Evolutionary conservation across 1,140 invertebrate species (phyloP).

Genomic region (Cephus cinctus): DNA sequence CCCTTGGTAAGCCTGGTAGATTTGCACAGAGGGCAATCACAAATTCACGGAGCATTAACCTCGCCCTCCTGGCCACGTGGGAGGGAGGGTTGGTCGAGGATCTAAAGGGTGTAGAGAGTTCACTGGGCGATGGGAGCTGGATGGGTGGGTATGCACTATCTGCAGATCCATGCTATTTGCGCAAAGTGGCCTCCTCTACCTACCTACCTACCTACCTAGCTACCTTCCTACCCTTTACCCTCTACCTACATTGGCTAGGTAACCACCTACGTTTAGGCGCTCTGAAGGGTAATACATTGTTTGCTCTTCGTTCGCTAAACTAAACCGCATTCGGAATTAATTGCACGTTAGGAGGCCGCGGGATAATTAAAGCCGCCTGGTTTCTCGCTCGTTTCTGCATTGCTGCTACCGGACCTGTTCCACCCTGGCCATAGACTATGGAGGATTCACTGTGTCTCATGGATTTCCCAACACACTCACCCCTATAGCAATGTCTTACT

Average conservation of each 20-base stretch:
- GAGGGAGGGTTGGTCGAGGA: slow-evolving; percentile 13
- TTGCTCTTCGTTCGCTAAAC: slow-evolving; percentile 47
- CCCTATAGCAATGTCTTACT: too few relatives aligned
- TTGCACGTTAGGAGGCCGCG: slow-evolving; percentile 43
- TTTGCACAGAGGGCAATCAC: slow-evolving; percentile 38
- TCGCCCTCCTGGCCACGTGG: slow-evolving; percentile 6
- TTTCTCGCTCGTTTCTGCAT: slow-evolving; percentile 11
- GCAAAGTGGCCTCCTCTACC: slow-evolving; percentile 37
- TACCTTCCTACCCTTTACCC: slow-evolving; percentile 7
- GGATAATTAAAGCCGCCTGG: slow-evolving; percentile 44
- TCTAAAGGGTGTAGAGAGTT: slow-evolving; percentile 16
- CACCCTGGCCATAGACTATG: slow-evolving; percentile 1
- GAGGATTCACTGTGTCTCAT: too few relatives aligned
- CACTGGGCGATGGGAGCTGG: slow-evolving; percentile 18
- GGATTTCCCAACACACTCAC: too few relatives aligned
- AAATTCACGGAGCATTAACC: slow-evolving; percentile 40
- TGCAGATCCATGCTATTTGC: slow-evolving; percentile 43
- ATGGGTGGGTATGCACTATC: slow-evolving; percentile 37
- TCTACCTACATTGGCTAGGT: slow-evolving; percentile 22
- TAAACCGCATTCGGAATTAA: slow-evolving; percentile 48
- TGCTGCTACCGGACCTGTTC: slow-evolving; percentile 13
- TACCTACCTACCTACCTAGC: background rate
- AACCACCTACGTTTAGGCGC: slow-evolving; percentile 42
- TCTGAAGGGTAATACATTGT: slow-evolving; percentile 42
- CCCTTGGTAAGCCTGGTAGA: too few relatives aligned